Percentiles rank a stretch among this genome's conserved stretches.
These are phyloP conservation scores for Helleia helle DNA, from an alignment of 2,888 invertebrate genomes.

Conservation along the genomic window DNA sequence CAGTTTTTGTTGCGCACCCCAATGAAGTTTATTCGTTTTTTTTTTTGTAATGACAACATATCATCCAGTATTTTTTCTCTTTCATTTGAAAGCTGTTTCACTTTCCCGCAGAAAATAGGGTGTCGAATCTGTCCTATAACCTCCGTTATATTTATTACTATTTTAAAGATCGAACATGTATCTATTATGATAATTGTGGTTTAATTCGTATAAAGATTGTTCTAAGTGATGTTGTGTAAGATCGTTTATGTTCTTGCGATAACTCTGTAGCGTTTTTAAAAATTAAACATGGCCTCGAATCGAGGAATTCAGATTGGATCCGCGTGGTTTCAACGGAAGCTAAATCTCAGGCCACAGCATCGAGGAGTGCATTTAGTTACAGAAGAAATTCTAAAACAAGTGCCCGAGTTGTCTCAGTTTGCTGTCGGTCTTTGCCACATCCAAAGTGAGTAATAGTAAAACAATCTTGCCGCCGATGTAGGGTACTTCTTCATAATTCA, in stretches of 20 bases:
- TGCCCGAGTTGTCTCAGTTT: slow-evolving; percentile 95
- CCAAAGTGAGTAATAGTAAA: slow-evolving; percentile 86
- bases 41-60: slow-evolving; percentile 54
- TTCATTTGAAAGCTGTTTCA: slow-evolving; percentile 66
- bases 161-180: slow-evolving; percentile 75
- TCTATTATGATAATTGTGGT: slow-evolving; percentile 81
- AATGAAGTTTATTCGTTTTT: slow-evolving; percentile 15
- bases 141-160: slow-evolving; percentile 69
- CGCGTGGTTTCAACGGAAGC: slow-evolving; percentile 98
- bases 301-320: slow-evolving; percentile 95
- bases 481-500: slow-evolving; percentile 47
- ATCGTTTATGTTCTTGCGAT: slow-evolving; percentile 69
- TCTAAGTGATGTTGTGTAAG: slow-evolving; percentile 73
- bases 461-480: slow-evolving; percentile 53
- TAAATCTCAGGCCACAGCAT: slow-evolving; percentile 96
- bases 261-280: slow-evolving; percentile 70
- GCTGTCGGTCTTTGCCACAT: slow-evolving; percentile 96
- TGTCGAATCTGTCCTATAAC: slow-evolving; percentile 74
- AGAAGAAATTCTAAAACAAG: slow-evolving; percentile 95
- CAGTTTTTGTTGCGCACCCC: slow-evolving; percentile 5
- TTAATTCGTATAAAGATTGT: slow-evolving; percentile 71
- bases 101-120: slow-evolving; percentile 75
- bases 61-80: slow-evolving; percentile 49
- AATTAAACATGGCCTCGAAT: slow-evolving; percentile 88
- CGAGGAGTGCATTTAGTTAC: slow-evolving; percentile 97